These are phyloP conservation scores for Lasioglossum calceatum DNA, from an alignment of 2,888 invertebrate species.

Conservation along the genomic window DNA sequence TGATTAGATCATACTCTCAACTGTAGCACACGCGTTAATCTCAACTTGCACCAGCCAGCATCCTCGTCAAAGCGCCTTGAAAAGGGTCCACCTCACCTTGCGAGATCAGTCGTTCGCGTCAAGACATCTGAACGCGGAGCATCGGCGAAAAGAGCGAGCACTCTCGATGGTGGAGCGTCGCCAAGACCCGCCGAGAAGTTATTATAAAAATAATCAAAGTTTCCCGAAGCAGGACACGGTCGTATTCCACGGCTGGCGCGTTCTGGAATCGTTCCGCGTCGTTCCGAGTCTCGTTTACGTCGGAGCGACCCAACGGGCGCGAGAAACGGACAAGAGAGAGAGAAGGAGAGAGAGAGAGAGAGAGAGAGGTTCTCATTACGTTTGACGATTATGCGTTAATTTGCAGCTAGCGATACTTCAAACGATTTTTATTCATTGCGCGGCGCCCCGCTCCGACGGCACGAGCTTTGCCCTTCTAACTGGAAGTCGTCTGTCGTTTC, in stretches of 20 bases:
- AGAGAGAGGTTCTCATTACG: constrained; percentile 78
- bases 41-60: neutral
- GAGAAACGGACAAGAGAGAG: neutral
- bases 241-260: constrained; percentile 46
- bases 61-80: neutral
- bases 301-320: constrained; percentile 56
- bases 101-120: neutral
- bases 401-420: constrained; percentile 84
- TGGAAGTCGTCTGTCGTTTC: constrained; percentile 68
- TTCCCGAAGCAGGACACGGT: constrained; percentile 65
- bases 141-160: neutral
- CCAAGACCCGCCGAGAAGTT: constrained; percentile 73
- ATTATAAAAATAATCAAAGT: constrained; percentile 84
- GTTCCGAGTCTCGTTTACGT: constrained; percentile 55
- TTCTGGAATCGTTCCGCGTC: constrained; percentile 51
- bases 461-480: constrained; percentile 72
- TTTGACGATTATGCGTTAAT: constrained; percentile 85
- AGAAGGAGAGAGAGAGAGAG: neutral
- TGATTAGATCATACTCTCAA: no score
- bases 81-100: neutral
- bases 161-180: constrained; percentile 11
- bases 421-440: constrained; percentile 84
- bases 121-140: neutral
- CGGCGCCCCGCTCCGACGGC: constrained; percentile 80
- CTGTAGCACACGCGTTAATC: neutral